phyloP scores from a whole-genome alignment of 2,113 vertebrate genomes.

The Oxygymnocypris stewartii region DNA sequence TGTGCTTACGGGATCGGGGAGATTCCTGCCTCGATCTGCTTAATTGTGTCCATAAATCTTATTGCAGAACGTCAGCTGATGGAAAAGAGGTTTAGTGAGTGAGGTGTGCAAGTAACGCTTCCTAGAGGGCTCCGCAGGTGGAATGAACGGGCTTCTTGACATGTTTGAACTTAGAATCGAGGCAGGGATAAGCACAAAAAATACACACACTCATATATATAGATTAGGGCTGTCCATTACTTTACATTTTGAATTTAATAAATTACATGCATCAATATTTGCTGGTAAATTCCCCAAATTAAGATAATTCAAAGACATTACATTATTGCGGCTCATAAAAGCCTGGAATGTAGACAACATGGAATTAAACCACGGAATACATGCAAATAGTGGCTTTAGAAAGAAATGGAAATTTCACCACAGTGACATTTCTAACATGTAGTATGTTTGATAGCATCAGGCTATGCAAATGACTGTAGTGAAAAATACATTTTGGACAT shows the following conservation, averaged over 20 bases:
- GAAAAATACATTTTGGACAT: not conserved
- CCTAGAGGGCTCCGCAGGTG: not conserved
- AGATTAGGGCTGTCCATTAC: not conserved
- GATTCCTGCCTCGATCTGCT: slow-evolving; percentile 33
- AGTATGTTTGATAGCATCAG: not conserved
- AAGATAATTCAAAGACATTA: not conserved
- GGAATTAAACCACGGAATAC: not conserved
- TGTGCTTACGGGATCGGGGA: slow-evolving; percentile 17
- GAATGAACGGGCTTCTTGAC: not conserved
- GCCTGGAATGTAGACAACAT: not conserved
- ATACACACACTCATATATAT: not conserved
- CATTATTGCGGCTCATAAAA: not conserved
- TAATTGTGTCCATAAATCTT: slow-evolving; percentile 54
- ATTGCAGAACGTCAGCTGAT: not conserved
- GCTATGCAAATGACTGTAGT: not conserved
- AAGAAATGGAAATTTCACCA: not conserved
- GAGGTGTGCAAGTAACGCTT: not conserved
- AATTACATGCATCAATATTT: not conserved
- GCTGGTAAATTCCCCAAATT: not conserved
- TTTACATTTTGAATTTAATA: not conserved
- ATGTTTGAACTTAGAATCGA: slow-evolving; percentile 17
- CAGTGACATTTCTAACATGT: not conserved
- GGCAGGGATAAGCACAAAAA: not conserved
- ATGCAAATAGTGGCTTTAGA: not conserved
- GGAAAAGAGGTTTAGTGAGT: not conserved